These are phyloP conservation scores for Discoglossus pictus DNA, from an alignment of 2,797 vertebrate species.

Conservation along the genomic window DNA sequence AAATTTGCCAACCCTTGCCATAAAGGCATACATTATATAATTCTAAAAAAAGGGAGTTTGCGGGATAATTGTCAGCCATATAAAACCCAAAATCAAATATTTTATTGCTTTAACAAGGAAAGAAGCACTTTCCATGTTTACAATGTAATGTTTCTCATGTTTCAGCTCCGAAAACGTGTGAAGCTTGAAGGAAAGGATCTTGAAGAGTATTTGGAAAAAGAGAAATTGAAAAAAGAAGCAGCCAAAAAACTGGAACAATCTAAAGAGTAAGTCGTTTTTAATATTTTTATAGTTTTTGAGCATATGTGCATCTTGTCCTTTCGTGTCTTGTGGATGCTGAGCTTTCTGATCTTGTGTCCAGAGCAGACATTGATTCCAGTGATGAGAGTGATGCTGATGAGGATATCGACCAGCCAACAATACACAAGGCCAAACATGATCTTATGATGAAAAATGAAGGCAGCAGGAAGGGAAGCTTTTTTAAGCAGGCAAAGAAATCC, in stretches of 20 bases:
- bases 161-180: constrained; percentile 87
- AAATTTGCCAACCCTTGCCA: no score
- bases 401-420: constrained; percentile 87
- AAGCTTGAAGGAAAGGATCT: constrained; percentile 96
- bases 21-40: no score
- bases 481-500: constrained; percentile 98
- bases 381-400: constrained; percentile 96
- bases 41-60: no score
- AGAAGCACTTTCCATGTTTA: no score
- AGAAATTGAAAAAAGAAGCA: constrained; percentile 95
- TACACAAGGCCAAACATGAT: constrained; percentile 92
- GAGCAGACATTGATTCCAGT: constrained; percentile 94
- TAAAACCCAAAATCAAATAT: no score
- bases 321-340: neutral
- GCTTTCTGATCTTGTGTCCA: constrained; percentile 54
- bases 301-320: neutral
- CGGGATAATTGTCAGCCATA: no score
- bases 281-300: no score
- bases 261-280: constrained; percentile 84
- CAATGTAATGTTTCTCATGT: neutral
- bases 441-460: constrained; percentile 99
- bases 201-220: constrained; percentile 93
- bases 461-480: constrained; percentile 94
- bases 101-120: no score
- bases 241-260: constrained; percentile 96